Conservation (phyloP, 2,113 vertebrate species). For the Rhineura floridana region DNA sequence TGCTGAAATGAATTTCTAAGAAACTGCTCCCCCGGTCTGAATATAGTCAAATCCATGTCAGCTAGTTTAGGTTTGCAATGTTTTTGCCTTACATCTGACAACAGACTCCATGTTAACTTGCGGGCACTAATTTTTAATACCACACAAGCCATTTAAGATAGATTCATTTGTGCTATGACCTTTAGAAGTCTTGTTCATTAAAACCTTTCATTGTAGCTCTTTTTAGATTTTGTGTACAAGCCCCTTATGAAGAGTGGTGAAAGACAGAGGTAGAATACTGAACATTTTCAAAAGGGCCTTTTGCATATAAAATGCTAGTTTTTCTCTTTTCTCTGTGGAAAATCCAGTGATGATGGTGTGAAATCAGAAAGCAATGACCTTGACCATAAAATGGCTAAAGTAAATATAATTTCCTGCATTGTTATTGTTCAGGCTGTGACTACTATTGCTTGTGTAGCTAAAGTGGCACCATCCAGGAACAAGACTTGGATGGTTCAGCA, state of each 20-base stretch:
- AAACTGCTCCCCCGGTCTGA: not conserved
- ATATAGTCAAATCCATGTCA: not conserved
- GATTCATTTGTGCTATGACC: constrained; percentile 1
- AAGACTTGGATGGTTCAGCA: too few species aligned
- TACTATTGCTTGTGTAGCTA: too few species aligned
- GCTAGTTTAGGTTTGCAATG: not conserved
- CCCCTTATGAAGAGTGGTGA: not conserved
- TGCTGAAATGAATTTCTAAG: not conserved
- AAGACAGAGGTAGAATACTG: not conserved
- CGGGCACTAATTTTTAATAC: not conserved
- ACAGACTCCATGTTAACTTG: not conserved
- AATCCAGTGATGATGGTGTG: not conserved
- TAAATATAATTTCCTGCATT: too few species aligned
- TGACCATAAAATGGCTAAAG: too few species aligned
- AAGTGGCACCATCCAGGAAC: too few species aligned
- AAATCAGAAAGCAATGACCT: not conserved
- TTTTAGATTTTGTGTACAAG: not conserved
- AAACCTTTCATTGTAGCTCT: not conserved
- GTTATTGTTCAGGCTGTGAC: too few species aligned
- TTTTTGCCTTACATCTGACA: not conserved
- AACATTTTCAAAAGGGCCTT: not conserved
- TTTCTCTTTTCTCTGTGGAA: not conserved
- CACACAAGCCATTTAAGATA: not conserved
- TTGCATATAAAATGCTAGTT: not conserved
- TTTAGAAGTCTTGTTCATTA: not conserved